These are phyloP conservation scores for Drosophila nasuta DNA, from an alignment of 1,140 invertebrate species.

Conservation along the genomic window DNA sequence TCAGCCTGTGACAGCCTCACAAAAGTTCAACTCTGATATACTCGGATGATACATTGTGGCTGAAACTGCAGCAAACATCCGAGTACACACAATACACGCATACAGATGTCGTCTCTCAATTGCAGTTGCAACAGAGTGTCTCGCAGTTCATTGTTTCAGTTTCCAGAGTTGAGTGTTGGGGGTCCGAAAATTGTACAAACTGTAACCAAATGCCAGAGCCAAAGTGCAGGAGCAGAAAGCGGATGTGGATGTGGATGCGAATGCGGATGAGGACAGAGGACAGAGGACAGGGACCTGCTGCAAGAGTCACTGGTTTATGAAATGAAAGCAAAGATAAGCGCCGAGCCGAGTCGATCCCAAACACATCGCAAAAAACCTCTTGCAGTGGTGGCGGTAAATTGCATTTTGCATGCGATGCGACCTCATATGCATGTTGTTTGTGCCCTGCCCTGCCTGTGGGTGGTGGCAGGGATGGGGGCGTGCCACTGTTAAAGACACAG, in stretches of 20 bases:
- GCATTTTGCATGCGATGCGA: slow-evolving; percentile 67
- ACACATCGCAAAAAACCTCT: slow-evolving; percentile 45
- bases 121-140: slow-evolving; percentile 73
- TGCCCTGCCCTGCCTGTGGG: background rate
- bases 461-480: slow-evolving; percentile 15
- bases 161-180: slow-evolving; percentile 57
- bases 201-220: slow-evolving; percentile 65
- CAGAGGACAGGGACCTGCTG: slow-evolving; percentile 24
- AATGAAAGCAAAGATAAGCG: slow-evolving; percentile 82
- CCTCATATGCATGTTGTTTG: slow-evolving; percentile 6
- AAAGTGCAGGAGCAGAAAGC: slow-evolving; percentile 19
- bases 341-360: slow-evolving; percentile 37
- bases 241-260: slow-evolving; percentile 18
- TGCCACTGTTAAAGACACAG: slow-evolving; percentile 26
- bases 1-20: slow-evolving; percentile 76
- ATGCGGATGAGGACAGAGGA: slow-evolving; percentile 14
- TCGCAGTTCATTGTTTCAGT: slow-evolving; percentile 70
- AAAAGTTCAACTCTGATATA: slow-evolving; percentile 78
- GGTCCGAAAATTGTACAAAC: slow-evolving; percentile 74
- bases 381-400: slow-evolving; percentile 66
- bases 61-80: slow-evolving; percentile 66
- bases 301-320: slow-evolving; percentile 70
- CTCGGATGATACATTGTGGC: slow-evolving; percentile 80
- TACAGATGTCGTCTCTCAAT: slow-evolving; percentile 50
- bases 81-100: slow-evolving; percentile 9